Conservation (phyloP, 2,888 invertebrate species). For the Pimpla rufipes region DNA sequence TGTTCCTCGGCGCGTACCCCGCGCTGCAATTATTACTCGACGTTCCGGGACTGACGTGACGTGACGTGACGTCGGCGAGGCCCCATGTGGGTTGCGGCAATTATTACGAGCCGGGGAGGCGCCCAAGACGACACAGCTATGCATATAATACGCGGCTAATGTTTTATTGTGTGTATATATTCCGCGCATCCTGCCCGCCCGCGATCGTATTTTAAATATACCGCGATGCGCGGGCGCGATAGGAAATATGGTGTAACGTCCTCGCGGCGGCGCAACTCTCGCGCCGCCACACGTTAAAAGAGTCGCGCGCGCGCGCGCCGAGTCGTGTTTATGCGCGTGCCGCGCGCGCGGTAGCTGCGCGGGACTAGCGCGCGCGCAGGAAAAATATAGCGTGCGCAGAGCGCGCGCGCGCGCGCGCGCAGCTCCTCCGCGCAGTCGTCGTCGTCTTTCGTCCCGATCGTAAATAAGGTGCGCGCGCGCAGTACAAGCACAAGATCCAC, state of each 20-base stretch:
- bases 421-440: background rate
- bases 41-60: constrained; percentile 77
- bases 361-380: constrained; percentile 10
- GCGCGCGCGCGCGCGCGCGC: too few relatives aligned
- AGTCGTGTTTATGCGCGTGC: constrained; percentile 52
- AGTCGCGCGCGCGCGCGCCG: constrained; percentile 32
- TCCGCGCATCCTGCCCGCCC: background rate
- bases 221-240: too few relatives aligned
- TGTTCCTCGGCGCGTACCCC: constrained; percentile 43
- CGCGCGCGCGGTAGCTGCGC: constrained; percentile 24
- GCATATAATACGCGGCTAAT: constrained; percentile 74
- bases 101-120: constrained; percentile 74
- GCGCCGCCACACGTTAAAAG: constrained; percentile 11
- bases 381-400: constrained; percentile 12
- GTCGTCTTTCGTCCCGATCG: constrained; percentile 17
- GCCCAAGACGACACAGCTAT: constrained; percentile 66
- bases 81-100: constrained; percentile 75
- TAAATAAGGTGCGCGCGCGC: constrained; percentile 47
- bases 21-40: constrained; percentile 67
- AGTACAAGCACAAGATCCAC: background rate
- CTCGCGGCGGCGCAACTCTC: background rate
- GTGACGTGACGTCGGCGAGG: constrained; percentile 69
- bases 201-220: too few relatives aligned
- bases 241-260: background rate
- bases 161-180: constrained; percentile 44